Conservation (phyloP, 2,888 invertebrate genomes). For the Phrixothrix hirtus region DNA sequence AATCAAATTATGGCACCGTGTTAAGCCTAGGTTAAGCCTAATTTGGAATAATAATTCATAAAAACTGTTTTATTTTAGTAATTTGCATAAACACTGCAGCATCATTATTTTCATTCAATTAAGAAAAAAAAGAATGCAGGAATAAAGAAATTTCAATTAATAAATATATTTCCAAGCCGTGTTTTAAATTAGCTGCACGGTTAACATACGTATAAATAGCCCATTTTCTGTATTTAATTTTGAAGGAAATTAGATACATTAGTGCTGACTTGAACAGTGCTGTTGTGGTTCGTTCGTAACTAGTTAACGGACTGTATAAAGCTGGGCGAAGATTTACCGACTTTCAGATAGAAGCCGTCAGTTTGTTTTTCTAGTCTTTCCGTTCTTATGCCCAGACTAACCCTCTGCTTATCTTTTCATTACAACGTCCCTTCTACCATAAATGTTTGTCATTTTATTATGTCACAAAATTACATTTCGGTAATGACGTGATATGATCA, state of each 20-base stretch:
- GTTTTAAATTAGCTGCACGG: too few relatives aligned
- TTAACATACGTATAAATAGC: background rate
- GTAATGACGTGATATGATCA: constrained; percentile 29
- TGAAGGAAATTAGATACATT: background rate
- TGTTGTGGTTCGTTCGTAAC: constrained; percentile 29
- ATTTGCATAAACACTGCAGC: too few relatives aligned
- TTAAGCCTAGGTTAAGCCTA: too few relatives aligned
- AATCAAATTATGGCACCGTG: too few relatives aligned
- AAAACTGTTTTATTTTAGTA: too few relatives aligned
- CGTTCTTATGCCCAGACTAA: constrained; percentile 23
- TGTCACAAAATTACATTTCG: constrained; percentile 27
- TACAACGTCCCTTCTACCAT: constrained; percentile 16
- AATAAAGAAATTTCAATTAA: too few relatives aligned
- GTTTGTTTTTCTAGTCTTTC: constrained; percentile 41
- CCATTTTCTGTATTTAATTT: background rate
- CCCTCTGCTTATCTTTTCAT: constrained; percentile 30
- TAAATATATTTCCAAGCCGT: too few relatives aligned
- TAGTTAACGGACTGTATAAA: constrained; percentile 37
- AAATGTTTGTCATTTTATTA: constrained; percentile 24
- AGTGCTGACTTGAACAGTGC: background rate
- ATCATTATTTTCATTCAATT: too few relatives aligned
- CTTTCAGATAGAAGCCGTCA: constrained; percentile 48
- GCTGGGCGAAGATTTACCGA: constrained; percentile 47
- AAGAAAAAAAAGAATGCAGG: too few relatives aligned
- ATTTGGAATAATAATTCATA: too few relatives aligned